Evolutionary conservation across 1,140 invertebrate species (phyloP), one percentile per base, ranked within the genome.

Genomic region (Sminthurides bifidus): DNA sequence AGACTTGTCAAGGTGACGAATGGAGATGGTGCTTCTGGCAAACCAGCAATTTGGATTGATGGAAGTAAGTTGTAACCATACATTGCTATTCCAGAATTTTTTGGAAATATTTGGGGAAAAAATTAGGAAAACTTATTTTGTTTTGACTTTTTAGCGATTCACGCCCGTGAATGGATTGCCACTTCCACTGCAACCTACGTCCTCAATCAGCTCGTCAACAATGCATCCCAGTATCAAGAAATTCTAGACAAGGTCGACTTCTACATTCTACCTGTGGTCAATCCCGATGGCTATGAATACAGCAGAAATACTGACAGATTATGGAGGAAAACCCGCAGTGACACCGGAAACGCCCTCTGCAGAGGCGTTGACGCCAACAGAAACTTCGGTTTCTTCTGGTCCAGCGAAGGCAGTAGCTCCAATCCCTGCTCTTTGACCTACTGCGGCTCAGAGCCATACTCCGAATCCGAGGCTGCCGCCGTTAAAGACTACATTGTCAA

Each of bases 381-480:
- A 37, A 68, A 68, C 50, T 68, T 64, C 45, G 66, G 56, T 15
- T 59, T 59, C 43, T 38, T 61, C 21, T 86, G 81, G 81, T 48
- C 48, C 14, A 49, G 40, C 4, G 17, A 23, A 17, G 49, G 55
- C 8, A 44, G 38, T 2, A 51, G 48, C 19, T n/a, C 8, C 2
- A 40, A 57, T 6, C 30, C 19, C 29, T 58, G 56, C 27, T 45
- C 50, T 6, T 50, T 53, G 10, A 53, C 49, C 14, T 58, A 53
- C n/a, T 76, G 79, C 26, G 88, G 88, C 21, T 72, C 76, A 0
- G 53, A 53, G 0, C 69, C 83, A 0, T 84, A 85, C 64, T 89
- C 85, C 0, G 87, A 91, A 68, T 72, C 78, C 1, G 85, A 87
- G 66, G 78, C 82, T 0, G 68, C 66, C 54, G 73, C 80, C 0